Conservation (phyloP, 2,888 invertebrate species). For the Agriopis marginaria region DNA sequence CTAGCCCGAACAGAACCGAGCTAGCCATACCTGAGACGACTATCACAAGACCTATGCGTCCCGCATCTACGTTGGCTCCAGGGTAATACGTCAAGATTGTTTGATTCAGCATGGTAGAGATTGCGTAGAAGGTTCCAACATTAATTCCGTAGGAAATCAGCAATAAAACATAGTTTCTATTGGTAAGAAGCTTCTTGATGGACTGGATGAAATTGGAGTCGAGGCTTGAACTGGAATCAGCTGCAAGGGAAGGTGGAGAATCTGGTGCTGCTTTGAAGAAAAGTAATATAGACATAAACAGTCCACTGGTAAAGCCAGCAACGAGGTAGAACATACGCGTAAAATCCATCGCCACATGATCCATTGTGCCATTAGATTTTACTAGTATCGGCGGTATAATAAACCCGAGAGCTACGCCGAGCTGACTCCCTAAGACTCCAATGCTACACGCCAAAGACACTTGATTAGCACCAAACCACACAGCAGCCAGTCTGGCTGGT, state of each 20-base stretch:
- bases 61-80: slow-evolving; percentile 91
- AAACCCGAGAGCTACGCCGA: slow-evolving; percentile 93
- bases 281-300: slow-evolving; percentile 93
- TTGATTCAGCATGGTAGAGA: slow-evolving; percentile 97
- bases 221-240: slow-evolving; percentile 85
- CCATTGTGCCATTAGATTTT: slow-evolving; percentile 85
- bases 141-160: slow-evolving; percentile 96
- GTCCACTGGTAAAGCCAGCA: slow-evolving; percentile 92
- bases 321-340: slow-evolving; percentile 94
- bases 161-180: slow-evolving; percentile 93
- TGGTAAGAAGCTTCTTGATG: slow-evolving; percentile 91
- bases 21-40: slow-evolving; percentile 97
- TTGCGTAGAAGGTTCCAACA: slow-evolving; percentile 98
- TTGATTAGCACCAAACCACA: slow-evolving; percentile 99
- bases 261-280: slow-evolving; percentile 95
- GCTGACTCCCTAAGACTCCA: slow-evolving; percentile 99
- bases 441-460: slow-evolving; percentile 98
- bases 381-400: slow-evolving; percentile 90
- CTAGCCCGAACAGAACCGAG: slow-evolving; percentile 95
- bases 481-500: slow-evolving; percentile 96
- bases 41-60: slow-evolving; percentile 96
- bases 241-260: slow-evolving; percentile 95
- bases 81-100: slow-evolving; percentile 94
- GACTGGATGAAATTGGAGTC: slow-evolving; percentile 89
- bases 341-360: slow-evolving; percentile 90